Base-by-base conservation (phyloP, 2,113 vertebrate species). In the Pomatostomus ruficeps region DNA sequence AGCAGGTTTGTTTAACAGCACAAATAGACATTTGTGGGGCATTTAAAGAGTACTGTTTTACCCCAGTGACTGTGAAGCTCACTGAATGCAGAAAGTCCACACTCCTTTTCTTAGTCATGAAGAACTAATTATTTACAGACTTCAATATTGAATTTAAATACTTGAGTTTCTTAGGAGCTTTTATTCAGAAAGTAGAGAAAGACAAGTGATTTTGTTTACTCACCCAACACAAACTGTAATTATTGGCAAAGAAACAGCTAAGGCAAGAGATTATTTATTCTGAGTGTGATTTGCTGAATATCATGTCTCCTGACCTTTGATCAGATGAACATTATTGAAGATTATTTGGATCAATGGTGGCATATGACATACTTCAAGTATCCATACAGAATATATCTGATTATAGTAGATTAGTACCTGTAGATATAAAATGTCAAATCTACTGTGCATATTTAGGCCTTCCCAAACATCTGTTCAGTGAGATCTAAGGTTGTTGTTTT, bases 401-500 rank as follows among this genome's bases (percentile, higher is more conserved):
- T 96, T 94, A 88, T 79, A 90, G 58, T 33, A 85, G 92, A 94
- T 96, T 93, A 97, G 59, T 96, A 96, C 76, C 88, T 96, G 95
- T 86, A 90, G 75, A 88, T 90, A 62, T 81, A 91, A 97, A 93
- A 95, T 88, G 75, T 92, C 63, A 89, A 67, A 88, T 88, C 74
- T 86, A 46, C 78, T 2, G 12, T 89, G 68, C 61, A 42, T 84
- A 75, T 91, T 86, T 89, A 94, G 92, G 35, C 59, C 54, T 90
- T 85, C 51, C 18, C 43, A 88, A 76, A 81, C 94, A 91, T 93
- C 84, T 96, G 88, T 91, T 96, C 71, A 58, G 23, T 91, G 82
- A 94, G 40, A 72, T 85, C 52, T 55, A 68, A 92, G 46, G 22
- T 51, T 12, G 49, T 90, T 91, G 70, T 91, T 95, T 90, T 90